These are phyloP conservation scores for Maccullochella peelii DNA, from an alignment of 2,113 vertebrate genomes.

Conservation along the genomic window DNA sequence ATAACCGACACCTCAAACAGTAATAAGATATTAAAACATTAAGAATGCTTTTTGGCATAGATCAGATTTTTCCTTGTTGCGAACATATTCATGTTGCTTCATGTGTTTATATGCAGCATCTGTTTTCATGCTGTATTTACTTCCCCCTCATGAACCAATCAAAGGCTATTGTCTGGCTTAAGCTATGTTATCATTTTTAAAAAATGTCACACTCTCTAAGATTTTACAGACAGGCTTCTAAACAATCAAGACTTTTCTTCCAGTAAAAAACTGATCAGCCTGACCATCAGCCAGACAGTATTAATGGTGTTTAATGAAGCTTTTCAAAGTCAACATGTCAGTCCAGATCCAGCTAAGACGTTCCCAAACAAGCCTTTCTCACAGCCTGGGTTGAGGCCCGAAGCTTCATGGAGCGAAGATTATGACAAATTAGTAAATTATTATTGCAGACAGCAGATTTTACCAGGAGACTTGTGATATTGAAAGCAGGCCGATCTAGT, in stretches of 20 bases:
- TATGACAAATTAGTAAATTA: constrained; percentile 27
- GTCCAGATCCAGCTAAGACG: not conserved
- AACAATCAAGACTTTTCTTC: not conserved
- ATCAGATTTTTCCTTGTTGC: not conserved
- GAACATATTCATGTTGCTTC: not conserved
- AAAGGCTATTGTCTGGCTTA: not conserved
- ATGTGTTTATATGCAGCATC: not conserved
- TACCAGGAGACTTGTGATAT: constrained; percentile 48
- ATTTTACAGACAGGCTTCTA: not conserved
- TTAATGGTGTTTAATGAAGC: not conserved
- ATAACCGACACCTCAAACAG: not conserved
- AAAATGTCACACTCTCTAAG: not conserved
- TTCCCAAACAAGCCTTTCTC: not conserved
- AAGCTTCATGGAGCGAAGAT: not conserved
- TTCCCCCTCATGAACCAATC: not conserved
- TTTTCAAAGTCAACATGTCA: constrained; percentile 6
- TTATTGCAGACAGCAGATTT: constrained; percentile 30
- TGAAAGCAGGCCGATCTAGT: constrained; percentile 39
- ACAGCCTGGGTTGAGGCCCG: not conserved
- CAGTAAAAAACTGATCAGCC: not conserved
- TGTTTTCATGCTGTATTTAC: too few relatives aligned
- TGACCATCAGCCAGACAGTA: not conserved
- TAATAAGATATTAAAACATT: not conserved
- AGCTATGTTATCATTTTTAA: not conserved
- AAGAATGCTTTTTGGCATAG: not conserved